Percentiles rank a stretch among this genome's conserved stretches.
phyloP scores from a whole-genome alignment of 2,113 vertebrate species.

The Upupa epops region DNA sequence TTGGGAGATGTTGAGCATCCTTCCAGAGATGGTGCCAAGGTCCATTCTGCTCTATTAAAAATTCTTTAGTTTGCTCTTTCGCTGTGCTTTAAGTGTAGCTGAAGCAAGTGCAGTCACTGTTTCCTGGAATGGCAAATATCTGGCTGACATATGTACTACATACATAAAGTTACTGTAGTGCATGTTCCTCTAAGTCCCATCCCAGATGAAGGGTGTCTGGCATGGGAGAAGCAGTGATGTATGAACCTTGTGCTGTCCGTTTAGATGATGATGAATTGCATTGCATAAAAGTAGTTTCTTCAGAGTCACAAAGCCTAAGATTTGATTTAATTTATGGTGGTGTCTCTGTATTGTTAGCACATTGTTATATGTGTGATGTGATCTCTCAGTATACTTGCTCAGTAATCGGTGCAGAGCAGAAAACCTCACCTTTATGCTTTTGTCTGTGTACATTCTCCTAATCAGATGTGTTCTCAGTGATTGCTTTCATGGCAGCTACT shows the following conservation, averaged over 20 bases:
- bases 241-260: not conserved
- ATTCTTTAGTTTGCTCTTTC: not conserved
- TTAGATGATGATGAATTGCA: not conserved
- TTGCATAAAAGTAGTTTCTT: not conserved
- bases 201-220: not conserved
- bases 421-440: not conserved
- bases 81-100: not conserved
- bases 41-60: not conserved
- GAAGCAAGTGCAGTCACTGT: not conserved
- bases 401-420: not conserved
- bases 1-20: not conserved
- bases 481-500: not conserved
- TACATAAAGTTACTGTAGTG: not conserved
- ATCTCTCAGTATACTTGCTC: not conserved
- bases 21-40: not conserved
- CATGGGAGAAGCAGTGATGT: rapidly evolving
- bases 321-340: not conserved
- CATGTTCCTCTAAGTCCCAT: not conserved
- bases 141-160: not conserved
- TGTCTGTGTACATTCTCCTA: not conserved
- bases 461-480: not conserved
- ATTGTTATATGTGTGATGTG: not conserved
- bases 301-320: not conserved
- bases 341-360: not conserved
- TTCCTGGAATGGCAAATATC: not conserved